A percentile compares a stretch with the other conserved stretches of the same genome.
phyloP scores from a whole-genome alignment of 2,113 vertebrate genomes.

The Girardinichthys multiradiatus region DNA sequence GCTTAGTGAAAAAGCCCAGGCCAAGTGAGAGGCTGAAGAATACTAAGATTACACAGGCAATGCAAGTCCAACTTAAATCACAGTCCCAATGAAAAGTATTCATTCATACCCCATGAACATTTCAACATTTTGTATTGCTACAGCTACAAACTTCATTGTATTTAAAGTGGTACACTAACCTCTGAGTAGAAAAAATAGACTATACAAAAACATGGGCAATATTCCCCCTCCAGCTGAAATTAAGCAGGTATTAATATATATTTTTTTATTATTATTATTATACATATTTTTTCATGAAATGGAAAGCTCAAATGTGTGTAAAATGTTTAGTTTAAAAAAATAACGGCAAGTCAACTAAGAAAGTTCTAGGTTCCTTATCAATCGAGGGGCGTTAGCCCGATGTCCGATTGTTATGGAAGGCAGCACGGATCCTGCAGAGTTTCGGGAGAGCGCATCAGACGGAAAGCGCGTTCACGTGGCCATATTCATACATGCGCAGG shows the following conservation, averaged over 20 bases:
- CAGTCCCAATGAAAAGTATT: not conserved
- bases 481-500: slow-evolving; percentile 31
- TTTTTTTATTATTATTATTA: not conserved
- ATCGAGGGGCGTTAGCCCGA: not conserved
- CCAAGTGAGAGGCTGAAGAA: slow-evolving; percentile 16
- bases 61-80: slow-evolving; percentile 1
- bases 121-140: not conserved
- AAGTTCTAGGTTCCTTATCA: not conserved
- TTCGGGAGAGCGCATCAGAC: slow-evolving; percentile 68
- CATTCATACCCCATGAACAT: not conserved
- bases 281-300: not conserved
- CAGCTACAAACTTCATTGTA: not conserved
- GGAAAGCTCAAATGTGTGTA: not conserved
- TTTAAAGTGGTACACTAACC: not conserved
- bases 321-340: not conserved
- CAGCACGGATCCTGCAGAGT: slow-evolving; percentile 75
- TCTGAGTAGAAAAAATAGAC: not conserved
- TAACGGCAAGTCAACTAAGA: not conserved
- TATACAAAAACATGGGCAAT: too few relatives aligned
- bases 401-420: slow-evolving; percentile 47
- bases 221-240: too few relatives aligned
- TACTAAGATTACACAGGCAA: slow-evolving; percentile 14
- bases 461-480: slow-evolving; percentile 68
- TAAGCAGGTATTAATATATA: not conserved
- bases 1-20: slow-evolving; percentile 41